Evolutionary conservation across 2,797 vertebrate genomes (phyloP).

Genomic region (Acanthopagrus latus): DNA sequence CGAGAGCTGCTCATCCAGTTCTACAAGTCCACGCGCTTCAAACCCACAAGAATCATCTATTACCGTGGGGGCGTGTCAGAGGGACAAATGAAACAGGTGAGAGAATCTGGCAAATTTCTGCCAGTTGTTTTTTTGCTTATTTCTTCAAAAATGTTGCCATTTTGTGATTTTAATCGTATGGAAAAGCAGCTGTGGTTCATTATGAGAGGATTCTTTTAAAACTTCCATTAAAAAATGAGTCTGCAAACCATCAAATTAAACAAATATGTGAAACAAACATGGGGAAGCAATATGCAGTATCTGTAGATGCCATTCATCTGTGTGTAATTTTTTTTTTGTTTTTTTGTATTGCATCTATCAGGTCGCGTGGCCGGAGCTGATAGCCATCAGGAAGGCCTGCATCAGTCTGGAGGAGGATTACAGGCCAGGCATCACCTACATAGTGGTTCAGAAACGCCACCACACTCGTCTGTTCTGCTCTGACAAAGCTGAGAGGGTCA

Average conservation of each 20-base stretch:
- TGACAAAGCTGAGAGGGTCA: constrained; percentile 97
- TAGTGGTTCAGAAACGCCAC: constrained; percentile 98
- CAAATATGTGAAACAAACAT: neutral
- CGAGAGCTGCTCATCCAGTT: constrained; percentile 98
- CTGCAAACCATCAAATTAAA: neutral
- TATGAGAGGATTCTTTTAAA: neutral
- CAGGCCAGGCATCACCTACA: constrained; percentile 97
- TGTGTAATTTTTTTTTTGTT: neutral
- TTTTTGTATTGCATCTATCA: constrained; percentile 60
- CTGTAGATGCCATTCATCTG: no score
- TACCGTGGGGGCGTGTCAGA: constrained; percentile 98
- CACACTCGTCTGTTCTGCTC: constrained; percentile 99
- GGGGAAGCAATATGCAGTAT: no score
- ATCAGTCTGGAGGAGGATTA: constrained; percentile 99
- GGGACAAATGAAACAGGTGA: constrained; percentile 99
- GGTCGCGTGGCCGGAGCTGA: constrained; percentile 99
- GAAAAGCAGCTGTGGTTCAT: neutral
- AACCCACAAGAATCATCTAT: constrained; percentile 98
- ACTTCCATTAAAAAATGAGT: neutral
- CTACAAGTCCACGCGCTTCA: constrained; percentile 99
- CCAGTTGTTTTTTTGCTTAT: neutral
- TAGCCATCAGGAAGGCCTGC: constrained; percentile 98
- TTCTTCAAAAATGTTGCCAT: neutral
- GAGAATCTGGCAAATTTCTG: neutral
- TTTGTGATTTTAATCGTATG: neutral